phyloP scores from a whole-genome alignment of 2,888 invertebrate genomes.

The Ophion ventricosus region DNA sequence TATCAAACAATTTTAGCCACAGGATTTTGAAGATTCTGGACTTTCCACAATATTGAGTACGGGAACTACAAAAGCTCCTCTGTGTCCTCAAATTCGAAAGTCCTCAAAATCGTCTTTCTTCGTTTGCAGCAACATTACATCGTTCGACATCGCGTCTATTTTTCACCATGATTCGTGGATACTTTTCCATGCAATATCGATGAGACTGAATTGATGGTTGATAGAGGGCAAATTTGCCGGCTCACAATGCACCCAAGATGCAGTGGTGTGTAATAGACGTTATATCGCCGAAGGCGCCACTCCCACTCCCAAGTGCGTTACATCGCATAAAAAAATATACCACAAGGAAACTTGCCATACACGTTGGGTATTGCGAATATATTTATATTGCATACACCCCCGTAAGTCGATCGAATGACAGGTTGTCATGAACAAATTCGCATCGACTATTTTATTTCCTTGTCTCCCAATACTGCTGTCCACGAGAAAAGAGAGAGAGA shows the following conservation, averaged over 20 bases:
- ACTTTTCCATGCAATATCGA: slow-evolving; percentile 12
- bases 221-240: slow-evolving; percentile 12
- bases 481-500: slow-evolving; percentile 14
- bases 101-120: too few relatives aligned
- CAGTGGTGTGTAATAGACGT: slow-evolving; percentile 8
- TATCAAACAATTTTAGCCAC: too few relatives aligned
- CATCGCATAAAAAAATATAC: slow-evolving; percentile 9
- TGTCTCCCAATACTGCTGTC: slow-evolving; percentile 19
- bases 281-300: slow-evolving; percentile 13
- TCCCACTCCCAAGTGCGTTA: background rate
- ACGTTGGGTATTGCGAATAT: background rate
- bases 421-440: slow-evolving; percentile 56
- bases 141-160: background rate
- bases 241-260: slow-evolving; percentile 30
- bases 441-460: slow-evolving; percentile 44
- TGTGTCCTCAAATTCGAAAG: too few relatives aligned
- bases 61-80: too few relatives aligned
- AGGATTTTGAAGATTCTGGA: too few relatives aligned
- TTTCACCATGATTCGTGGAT: background rate
- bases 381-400: slow-evolving; percentile 34
- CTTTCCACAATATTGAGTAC: too few relatives aligned
- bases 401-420: slow-evolving; percentile 62
- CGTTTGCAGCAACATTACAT: too few relatives aligned
- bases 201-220: background rate
- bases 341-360: background rate